Evolutionary conservation across 1,140 invertebrate genomes (phyloP), one percentile per base, ranked within the genome.

Genomic region (Bombus confusus): DNA sequence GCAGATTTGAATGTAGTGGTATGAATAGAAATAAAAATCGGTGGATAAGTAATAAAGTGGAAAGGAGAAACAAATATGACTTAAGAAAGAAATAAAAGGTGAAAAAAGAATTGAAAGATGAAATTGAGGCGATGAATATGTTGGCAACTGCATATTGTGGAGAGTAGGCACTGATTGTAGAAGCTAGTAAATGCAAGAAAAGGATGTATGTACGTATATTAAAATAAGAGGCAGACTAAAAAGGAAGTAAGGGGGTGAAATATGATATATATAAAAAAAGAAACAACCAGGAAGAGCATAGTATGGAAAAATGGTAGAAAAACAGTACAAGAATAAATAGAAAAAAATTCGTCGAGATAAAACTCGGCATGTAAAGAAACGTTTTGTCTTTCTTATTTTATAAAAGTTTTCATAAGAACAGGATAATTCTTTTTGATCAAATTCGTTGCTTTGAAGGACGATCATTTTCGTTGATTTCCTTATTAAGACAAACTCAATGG

Each of bases 61-160:
- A n/a, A 31, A 64, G n/a, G n/a, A 28, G 13, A 18, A 66, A 31
- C 1, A 13, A 5, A 28, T n/a, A 8, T 28, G 25, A 18, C 5
- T 13, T 25, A 28, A 15, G 28, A 18, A 66, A 9, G 5, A 15
- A 72, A 52, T 52, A 52, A 52, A 22, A 22, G 18, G 47, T 52
- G 47, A 28, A 37, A 41, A 39, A 39, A 15, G 28, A 62, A 25
- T 15, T n/a, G 28, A 73, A 79, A n/a, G 28, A 39, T 37, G 57
- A 59, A 47, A 75, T 79, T 68, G 77, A 25, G 77, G 22, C 62
- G 71, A 74, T 66, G 73, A 37, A 57, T n/a, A 34, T 68, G 31
- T 57, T 15, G 62, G 41, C 43, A 34, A 74, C 41, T 52, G 31
- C 12, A 28, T 57, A 62, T 62, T 62, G 47, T 22, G 47, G 18